Conservation (phyloP, 2,113 vertebrate species). For the Benthochromis sp. region DNA sequence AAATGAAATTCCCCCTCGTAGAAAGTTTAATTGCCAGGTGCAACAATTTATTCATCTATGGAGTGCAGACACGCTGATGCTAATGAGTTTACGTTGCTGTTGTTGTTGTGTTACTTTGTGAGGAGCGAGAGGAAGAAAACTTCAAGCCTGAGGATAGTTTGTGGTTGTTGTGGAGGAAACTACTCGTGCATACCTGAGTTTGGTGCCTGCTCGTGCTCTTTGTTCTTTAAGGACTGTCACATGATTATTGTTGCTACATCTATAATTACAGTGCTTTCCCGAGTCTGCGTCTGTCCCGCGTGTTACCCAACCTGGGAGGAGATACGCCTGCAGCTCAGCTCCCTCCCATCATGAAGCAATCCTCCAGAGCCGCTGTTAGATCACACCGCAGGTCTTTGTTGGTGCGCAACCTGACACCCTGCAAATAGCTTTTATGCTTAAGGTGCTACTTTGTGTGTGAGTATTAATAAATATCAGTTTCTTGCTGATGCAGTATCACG, state of each 20-base stretch:
- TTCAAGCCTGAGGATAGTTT: neutral
- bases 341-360: neutral
- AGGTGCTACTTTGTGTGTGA: neutral
- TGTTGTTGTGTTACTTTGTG: neutral
- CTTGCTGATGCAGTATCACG: neutral
- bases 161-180: neutral
- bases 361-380: neutral
- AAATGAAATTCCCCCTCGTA: fast-evolving
- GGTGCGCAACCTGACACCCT: neutral
- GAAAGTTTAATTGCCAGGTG: neutral
- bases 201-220: neutral
- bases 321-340: neutral
- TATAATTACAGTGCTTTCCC: neutral
- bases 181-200: neutral
- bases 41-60: neutral
- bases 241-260: neutral
- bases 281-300: neutral
- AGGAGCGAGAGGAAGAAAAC: neutral
- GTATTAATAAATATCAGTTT: fast-evolving
- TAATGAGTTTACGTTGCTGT: fast-evolving
- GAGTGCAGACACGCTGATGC: neutral
- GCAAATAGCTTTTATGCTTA: neutral
- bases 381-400: neutral
- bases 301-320: neutral
- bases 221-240: neutral